Evolutionary conservation across 1,140 invertebrate species (phyloP).

Genomic region (Formica selysi): DNA sequence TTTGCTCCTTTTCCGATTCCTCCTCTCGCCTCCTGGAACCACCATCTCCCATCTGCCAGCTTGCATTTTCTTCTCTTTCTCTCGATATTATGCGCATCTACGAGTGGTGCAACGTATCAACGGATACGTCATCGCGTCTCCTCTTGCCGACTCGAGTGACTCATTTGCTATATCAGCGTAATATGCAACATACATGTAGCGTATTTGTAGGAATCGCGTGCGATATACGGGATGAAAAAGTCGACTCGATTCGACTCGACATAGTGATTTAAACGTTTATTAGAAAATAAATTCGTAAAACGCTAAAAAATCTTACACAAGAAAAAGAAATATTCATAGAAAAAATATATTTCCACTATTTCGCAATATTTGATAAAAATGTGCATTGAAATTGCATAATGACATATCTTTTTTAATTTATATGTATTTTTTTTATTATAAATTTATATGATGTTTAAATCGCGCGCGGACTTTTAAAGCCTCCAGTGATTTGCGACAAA

Average conservation of each 20-base stretch:
- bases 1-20: slow-evolving; percentile 46
- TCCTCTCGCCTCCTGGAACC: not conserved
- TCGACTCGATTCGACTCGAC: not conserved
- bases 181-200: not conserved
- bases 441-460: not conserved
- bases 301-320: not conserved
- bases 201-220: slow-evolving; percentile 46
- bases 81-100: slow-evolving; percentile 54
- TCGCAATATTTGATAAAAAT: not conserved
- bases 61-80: slow-evolving; percentile 58
- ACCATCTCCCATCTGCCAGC: slow-evolving; percentile 3
- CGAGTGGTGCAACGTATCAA: slow-evolving; percentile 65
- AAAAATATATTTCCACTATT: not conserved
- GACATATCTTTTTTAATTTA: not conserved
- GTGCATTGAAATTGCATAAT: not conserved
- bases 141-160: slow-evolving; percentile 47
- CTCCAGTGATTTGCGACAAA: not conserved
- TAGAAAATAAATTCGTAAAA: not conserved
- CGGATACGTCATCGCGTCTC: slow-evolving; percentile 69
- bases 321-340: not conserved
- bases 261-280: not conserved
- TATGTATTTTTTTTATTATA: not conserved
- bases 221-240: slow-evolving; percentile 29
- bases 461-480: not conserved
- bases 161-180: slow-evolving; percentile 42